Evolutionary conservation across 2,888 invertebrate species (phyloP), one percentile per base, ranked within the genome.

Genomic region (Hyposoter didymator): DNA sequence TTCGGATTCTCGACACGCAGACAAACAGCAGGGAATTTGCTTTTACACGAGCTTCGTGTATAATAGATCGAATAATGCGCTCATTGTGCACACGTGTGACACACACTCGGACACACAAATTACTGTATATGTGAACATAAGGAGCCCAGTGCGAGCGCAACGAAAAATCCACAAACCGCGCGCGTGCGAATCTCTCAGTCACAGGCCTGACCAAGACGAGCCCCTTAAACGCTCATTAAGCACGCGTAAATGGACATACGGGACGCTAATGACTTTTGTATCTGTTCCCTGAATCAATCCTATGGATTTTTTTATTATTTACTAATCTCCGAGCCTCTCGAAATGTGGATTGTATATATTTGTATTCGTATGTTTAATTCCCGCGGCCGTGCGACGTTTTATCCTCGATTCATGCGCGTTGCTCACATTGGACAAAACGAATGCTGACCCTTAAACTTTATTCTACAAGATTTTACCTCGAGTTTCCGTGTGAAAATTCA

Each of bases 211-310:
- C 32, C 73, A 43, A 62, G 64, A 52, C 64, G 45, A 69, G 67
- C 55, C 39, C 43, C 69, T 82, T 81, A 69, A 67, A 76, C 39
- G 55, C 69, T 82, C 84, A 70, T 85, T 85, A 85, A 78, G 55
- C 74, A 47, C 74, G 35, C 22, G 12, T 17, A 64, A 17, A 75
- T 32, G 32, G 5, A 28, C n/a, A 0, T 45, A 64, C 7, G 64
- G 64, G 39, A 47, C 47, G 45, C 45, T 81, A 78, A 84, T 81
- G 80, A 81, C 72, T 73, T 67, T 76, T 39, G 69, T 43, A 64
- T 62, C 45, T 43, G 47, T 69, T 28, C 10, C 4, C 35, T 47
- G 70, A 73, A 43, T 72, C 59, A 67, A 76, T 78, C 67, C 80
- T 72, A 72, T 43, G 59, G 72, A 76, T 79, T 78, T 32, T 47